Percentiles rank a stretch among this genome's conserved stretches.
Evolutionary conservation across 2,113 vertebrate species (phyloP).

Genomic region (Clarias batrachus): DNA sequence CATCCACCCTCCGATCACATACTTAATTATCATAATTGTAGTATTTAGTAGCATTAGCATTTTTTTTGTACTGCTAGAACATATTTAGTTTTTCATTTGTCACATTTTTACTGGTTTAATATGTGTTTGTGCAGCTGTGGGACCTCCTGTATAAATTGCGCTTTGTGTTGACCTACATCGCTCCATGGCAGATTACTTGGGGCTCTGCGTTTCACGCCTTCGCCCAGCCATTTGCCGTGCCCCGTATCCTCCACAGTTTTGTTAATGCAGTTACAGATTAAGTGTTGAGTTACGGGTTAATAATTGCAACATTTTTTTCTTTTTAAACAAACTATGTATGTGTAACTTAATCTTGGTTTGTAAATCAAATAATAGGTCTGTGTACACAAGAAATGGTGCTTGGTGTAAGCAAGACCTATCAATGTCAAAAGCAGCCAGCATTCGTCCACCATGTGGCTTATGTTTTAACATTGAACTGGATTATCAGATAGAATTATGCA

Average conservation of each 20-base stretch:
- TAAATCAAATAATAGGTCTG: neutral
- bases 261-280: too few relatives aligned
- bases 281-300: neutral
- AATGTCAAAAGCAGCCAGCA: neutral
- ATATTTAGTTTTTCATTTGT: neutral
- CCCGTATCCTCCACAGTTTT: conserved; percentile 78
- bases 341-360: neutral
- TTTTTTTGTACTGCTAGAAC: neutral
- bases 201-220: conserved; percentile 91
- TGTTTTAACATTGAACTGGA: neutral
- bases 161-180: conserved; percentile 90
- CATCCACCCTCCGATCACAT: neutral
- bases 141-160: conserved; percentile 89
- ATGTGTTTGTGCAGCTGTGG: conserved; percentile 77
- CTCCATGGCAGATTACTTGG: conserved; percentile 93
- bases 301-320: neutral
- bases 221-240: conserved; percentile 88
- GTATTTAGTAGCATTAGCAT: neutral
- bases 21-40: neutral
- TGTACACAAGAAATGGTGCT: neutral
- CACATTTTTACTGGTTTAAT: too few relatives aligned
- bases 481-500: neutral
- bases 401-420: neutral
- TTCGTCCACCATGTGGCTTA: neutral
- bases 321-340: neutral